Conservation (phyloP, 1,140 invertebrate species). For the Cataglyphis hispanica region DNA sequence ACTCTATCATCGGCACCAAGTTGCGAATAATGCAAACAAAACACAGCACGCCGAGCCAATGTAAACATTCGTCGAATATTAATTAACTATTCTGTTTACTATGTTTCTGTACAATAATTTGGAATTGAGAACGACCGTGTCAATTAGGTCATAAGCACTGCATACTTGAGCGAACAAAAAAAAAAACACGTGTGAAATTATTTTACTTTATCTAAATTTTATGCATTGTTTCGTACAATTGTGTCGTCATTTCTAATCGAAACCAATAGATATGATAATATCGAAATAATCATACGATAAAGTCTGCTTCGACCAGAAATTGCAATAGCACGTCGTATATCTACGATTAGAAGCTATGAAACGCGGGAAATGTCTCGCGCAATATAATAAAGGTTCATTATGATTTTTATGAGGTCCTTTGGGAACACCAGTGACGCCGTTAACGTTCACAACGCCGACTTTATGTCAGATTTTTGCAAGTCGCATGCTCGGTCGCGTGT, state of each 20-base stretch:
- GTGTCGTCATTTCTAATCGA: not conserved
- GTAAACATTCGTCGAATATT: constrained; percentile 19
- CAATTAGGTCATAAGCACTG: not conserved
- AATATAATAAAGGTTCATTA: constrained; percentile 7
- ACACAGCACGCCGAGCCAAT: not conserved
- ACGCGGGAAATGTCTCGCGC: not conserved
- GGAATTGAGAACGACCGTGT: not conserved
- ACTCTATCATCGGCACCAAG: constrained; percentile 1
- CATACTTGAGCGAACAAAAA: not conserved
- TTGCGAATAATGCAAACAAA: constrained; percentile 13
- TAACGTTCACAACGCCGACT: constrained; percentile 49
- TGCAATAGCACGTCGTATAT: not conserved
- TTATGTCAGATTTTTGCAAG: constrained; percentile 64
- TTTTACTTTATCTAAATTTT: not conserved
- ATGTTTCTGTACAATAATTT: constrained; percentile 14
- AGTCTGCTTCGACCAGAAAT: not conserved
- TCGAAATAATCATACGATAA: constrained; percentile 1
- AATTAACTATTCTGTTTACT: constrained; percentile 41
- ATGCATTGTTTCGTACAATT: too few species aligned
- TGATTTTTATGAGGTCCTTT: constrained; percentile 20
- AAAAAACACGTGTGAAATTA: not conserved
- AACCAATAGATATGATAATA: not conserved
- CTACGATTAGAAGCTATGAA: not conserved
- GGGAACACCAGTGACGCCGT: constrained; percentile 24
- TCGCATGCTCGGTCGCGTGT: constrained; percentile 6